Evolutionary conservation across 2,113 vertebrate species (phyloP), one percentile per base, ranked within the genome.

Genomic region (Poicephalus meyeri): DNA sequence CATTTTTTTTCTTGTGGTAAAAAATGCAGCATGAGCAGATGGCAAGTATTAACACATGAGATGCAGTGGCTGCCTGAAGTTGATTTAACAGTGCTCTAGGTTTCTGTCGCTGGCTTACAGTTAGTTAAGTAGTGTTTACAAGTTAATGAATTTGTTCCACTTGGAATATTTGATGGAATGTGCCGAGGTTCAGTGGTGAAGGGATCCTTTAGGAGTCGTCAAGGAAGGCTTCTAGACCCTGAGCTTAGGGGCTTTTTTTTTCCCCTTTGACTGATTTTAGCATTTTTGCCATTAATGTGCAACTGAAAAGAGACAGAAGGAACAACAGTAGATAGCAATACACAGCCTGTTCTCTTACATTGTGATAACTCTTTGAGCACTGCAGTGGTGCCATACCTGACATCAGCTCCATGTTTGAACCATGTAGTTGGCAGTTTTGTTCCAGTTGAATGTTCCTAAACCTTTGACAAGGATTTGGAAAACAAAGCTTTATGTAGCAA

Each of bases 1-100:
- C 87, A 37, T 73, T 29, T 86, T 88, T 71, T 71, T 83, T 49
- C 71, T 81, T 70, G 94, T 53, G 91, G 69, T 86, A 47, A 49
- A 92, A 87, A 96, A 68, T 46, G 91, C 92, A 70, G 58, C 90
- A 55, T 10, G 89, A 97, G 96, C 97, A 96, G 97, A 97, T 96
- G 97, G 97, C 69, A 88, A 78, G 88, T 87, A 88, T 66, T 95
- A 97, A 88, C 56, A 41, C 55, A 70, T 73, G 93, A 95, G 46
- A 7, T 58, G 93, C 83, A 66, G 88, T 70, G 81, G 60, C 82
- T 42, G 68, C 74, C 87, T 31, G 96, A 56, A 37, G 76, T 35
- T 72, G 89, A 76, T 93, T 90, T 86, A 93, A 41, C 78, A 60
- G 65, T 21, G 70, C 61, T 81, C 71, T 44, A 28, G 78, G 73